Percentiles rank a stretch among this genome's conserved stretches.
Evolutionary conservation across 2,797 vertebrate genomes (phyloP).

Genomic region (Centropyge bicolor): DNA sequence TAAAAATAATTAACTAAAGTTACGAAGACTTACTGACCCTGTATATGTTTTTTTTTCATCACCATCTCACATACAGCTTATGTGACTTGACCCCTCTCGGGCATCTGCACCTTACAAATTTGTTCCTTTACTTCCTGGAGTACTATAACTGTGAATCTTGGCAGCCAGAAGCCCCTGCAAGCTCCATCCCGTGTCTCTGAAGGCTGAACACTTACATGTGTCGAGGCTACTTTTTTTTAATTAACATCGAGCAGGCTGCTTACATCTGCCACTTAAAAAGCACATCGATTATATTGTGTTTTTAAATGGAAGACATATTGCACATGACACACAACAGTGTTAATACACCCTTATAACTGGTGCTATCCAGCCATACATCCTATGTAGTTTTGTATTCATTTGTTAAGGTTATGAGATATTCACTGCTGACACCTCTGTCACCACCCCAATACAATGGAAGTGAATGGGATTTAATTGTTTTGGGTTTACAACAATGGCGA

Average conservation of each 20-base stretch:
- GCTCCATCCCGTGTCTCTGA: neutral
- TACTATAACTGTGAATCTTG: neutral
- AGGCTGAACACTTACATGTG: neutral
- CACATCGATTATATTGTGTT: neutral
- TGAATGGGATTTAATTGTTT: neutral
- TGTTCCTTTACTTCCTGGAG: neutral
- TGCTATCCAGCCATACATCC: neutral
- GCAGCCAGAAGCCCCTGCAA: neutral
- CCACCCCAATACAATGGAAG: neutral
- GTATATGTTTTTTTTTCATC: neutral
- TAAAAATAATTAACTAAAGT: too few species aligned
- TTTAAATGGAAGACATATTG: too few species aligned
- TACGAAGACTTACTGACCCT: too few species aligned
- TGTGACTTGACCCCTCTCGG: neutral
- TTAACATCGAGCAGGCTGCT: neutral
- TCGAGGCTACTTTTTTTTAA: neutral
- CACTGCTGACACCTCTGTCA: neutral
- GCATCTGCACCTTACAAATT: neutral
- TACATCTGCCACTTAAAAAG: neutral
- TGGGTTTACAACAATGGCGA: neutral
- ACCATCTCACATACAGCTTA: neutral
- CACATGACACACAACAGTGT: too few species aligned
- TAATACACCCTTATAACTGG: neutral
- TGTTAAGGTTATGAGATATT: neutral
- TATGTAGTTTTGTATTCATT: neutral